Percentiles rank a stretch among this genome's conserved stretches.
These are phyloP conservation scores for Meghimatium bilineatum DNA, from an alignment of 2,888 invertebrate genomes.

Conservation along the genomic window DNA sequence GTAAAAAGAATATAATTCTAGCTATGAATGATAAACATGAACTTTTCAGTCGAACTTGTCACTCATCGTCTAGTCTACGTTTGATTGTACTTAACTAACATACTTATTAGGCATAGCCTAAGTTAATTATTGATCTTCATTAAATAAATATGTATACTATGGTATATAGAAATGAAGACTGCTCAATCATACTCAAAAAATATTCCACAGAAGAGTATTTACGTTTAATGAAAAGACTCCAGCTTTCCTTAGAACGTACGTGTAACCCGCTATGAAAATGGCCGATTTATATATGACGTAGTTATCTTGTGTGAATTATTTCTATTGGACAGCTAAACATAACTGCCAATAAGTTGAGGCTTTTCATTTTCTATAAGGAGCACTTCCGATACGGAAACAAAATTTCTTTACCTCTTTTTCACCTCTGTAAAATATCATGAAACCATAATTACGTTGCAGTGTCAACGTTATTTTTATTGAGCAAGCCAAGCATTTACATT, in stretches of 20 bases:
- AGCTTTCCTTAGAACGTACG: conserved; percentile 41
- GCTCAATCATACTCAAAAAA: not conserved
- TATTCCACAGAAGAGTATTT: not conserved
- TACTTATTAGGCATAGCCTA: not conserved
- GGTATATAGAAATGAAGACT: not conserved
- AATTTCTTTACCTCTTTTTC: not conserved
- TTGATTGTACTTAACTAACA: too few species aligned
- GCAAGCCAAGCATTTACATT: not conserved
- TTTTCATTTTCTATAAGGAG: not conserved
- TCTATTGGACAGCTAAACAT: conserved; percentile 41
- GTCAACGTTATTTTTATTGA: not conserved
- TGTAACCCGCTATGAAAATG: conserved; percentile 49
- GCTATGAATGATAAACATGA: too few species aligned
- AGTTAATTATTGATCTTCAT: not conserved
- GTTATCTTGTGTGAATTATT: conserved; percentile 40
- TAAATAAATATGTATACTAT: not conserved
- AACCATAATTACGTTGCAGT: not conserved
- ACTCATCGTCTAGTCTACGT: too few species aligned
- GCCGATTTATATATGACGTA: conserved; percentile 50
- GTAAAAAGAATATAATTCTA: too few species aligned
- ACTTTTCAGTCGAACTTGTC: too few species aligned
- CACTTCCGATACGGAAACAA: conserved; percentile 30
- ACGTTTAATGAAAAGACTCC: conserved; percentile 16
- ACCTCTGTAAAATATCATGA: not conserved
- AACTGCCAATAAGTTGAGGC: conserved; percentile 13